phyloP scores from a whole-genome alignment of 2,888 invertebrate genomes.

The Gari tellinella region DNA sequence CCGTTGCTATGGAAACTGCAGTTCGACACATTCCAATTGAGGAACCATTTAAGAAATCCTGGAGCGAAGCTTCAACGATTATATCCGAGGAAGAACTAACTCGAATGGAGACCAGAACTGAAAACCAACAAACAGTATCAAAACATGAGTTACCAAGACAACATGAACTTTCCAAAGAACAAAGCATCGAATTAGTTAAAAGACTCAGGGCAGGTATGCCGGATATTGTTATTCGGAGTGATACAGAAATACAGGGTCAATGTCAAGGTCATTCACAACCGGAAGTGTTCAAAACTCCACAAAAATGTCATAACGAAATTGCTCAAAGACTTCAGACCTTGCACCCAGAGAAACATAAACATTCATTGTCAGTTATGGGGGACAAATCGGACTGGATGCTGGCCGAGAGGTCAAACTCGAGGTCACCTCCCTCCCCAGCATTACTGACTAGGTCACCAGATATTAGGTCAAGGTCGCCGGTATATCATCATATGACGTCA shows the following conservation, averaged over 20 bases:
- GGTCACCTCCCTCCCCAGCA: constrained; percentile 62
- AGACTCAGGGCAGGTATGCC: constrained; percentile 33
- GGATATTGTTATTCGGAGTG: constrained; percentile 46
- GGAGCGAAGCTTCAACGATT: constrained; percentile 51
- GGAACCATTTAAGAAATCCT: constrained; percentile 44
- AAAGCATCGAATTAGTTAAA: constrained; percentile 38
- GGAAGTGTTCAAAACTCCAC: constrained; percentile 41
- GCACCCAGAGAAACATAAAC: constrained; percentile 20
- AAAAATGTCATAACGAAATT: constrained; percentile 32
- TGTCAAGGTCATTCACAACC: not conserved
- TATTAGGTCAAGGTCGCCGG: constrained; percentile 13
- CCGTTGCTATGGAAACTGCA: constrained; percentile 36
- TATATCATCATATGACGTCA: constrained; percentile 4
- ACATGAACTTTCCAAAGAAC: not conserved
- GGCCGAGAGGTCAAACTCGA: constrained; percentile 62
- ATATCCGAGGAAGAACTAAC: constrained; percentile 49
- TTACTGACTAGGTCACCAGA: constrained; percentile 39
- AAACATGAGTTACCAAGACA: not conserved
- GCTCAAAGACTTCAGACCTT: constrained; percentile 14
- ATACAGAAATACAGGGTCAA: constrained; percentile 15
- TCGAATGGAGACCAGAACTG: constrained; percentile 29
- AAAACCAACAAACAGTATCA: constrained; percentile 4
- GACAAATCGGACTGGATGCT: constrained; percentile 70
- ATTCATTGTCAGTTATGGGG: constrained; percentile 33
- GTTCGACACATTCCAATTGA: constrained; percentile 27